Evolutionary conservation across 2,113 vertebrate genomes (phyloP), one percentile per base, ranked within the genome.

Genomic region (Vidua macroura): DNA sequence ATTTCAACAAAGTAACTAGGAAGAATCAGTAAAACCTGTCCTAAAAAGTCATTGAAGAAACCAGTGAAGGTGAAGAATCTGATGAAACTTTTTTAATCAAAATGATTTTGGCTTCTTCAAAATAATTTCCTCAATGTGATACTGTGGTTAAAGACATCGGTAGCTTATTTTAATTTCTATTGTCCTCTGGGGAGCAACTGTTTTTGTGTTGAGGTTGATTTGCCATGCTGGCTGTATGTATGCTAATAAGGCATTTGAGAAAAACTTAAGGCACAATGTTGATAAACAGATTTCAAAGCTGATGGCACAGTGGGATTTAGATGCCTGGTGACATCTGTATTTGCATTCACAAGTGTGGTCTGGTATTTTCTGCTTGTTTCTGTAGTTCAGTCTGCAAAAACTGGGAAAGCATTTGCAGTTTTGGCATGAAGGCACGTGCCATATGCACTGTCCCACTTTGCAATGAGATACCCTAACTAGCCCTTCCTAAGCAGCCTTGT

Each of bases 221-320:
- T 94, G 52, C 53, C 52, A 51, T 0, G 1, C 31, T 87, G 43
- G 22, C 8, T 86, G 7, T 62, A 63, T n/a, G 64, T 66, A 86
- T 94, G 64, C 27, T 91, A 86, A 91, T 84, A 94, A 53, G 5
- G 2, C 80, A 77, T 69, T 95, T 86, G 67, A 81, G 74, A 86
- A 86, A 93, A 92, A 56, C 62, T 88, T 60, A 66, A 90, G 51
- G 55, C 76, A 81, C 39, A 39, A 10, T 82, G 52, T 83, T 92
- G 83, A 91, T 74, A 92, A 96, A 88, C 24, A 93, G 53, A 83
- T 88, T 82, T 92, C 62, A 87, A 76, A 92, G 58, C 44, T 83
- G 67, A 72, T 46, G 48, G 35, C 79, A 64, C 83, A 83, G 25
- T 46, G 51, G 55, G 52, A 88, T 93, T 86, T 80, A 58, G 31